Percentiles rank a stretch among this genome's conserved stretches.
These are phyloP conservation scores for Chaunax sp. DNA, from an alignment of 2,797 vertebrate genomes.

Conservation along the genomic window DNA sequence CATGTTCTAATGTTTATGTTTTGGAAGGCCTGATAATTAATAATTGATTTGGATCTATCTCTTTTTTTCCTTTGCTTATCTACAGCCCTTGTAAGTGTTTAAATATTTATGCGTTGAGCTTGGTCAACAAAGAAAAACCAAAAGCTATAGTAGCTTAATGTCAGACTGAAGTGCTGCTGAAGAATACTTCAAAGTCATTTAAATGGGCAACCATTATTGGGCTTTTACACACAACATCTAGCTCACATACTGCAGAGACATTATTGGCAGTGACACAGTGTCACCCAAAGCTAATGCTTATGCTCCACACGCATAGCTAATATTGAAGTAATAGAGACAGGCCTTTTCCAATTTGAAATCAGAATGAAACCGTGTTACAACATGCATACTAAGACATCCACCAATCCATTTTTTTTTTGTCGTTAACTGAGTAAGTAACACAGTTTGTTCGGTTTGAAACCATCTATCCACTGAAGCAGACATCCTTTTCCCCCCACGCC, in stretches of 20 bases:
- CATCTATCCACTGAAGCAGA: conserved; percentile 44
- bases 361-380: conserved; percentile 59
- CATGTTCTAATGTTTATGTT: conserved; percentile 53
- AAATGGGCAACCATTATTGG: neutral
- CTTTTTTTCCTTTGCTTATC: conserved; percentile 39
- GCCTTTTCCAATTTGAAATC: conserved; percentile 65
- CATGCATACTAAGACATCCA: conserved; percentile 62
- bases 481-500: conserved; percentile 24
- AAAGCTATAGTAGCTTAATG: too few relatives aligned
- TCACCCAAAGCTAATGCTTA: conserved; percentile 44
- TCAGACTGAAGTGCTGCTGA: conserved; percentile 21
- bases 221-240: conserved; percentile 32
- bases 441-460: conserved; percentile 35
- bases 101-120: conserved; percentile 67
- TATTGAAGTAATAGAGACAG: conserved; percentile 66
- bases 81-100: conserved; percentile 35
- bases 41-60: conserved; percentile 67
- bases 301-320: conserved; percentile 49
- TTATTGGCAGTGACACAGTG: conserved; percentile 35
- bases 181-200: conserved; percentile 16
- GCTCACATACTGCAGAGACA: conserved; percentile 23
- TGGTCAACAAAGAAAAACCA: conserved; percentile 36
- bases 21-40: conserved; percentile 63
- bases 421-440: conserved; percentile 45
- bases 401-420: conserved; percentile 18